These are phyloP conservation scores for Odiellus spinosus DNA, from an alignment of 2,888 invertebrate genomes.

Conservation along the genomic window DNA sequence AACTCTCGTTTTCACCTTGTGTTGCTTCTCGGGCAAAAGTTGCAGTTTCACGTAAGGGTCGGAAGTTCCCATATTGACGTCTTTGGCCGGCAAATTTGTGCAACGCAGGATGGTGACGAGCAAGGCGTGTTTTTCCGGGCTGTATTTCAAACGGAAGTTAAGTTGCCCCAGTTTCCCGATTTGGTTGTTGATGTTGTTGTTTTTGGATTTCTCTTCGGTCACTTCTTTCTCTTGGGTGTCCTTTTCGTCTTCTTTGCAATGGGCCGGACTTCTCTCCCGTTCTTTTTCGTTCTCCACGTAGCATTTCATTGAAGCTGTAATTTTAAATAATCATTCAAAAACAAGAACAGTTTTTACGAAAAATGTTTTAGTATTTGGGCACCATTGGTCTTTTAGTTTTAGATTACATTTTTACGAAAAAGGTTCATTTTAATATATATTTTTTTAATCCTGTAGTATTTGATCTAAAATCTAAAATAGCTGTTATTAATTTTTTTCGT, in stretches of 20 bases:
- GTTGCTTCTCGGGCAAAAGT: slow-evolving; percentile 89
- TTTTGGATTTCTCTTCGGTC: slow-evolving; percentile 38
- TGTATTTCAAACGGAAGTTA: slow-evolving; percentile 65
- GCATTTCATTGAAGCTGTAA: slow-evolving; percentile 29
- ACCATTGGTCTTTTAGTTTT: too few relatives aligned
- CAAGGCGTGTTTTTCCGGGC: slow-evolving; percentile 65
- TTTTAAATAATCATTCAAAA: too few relatives aligned
- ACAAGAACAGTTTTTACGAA: too few relatives aligned
- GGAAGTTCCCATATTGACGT: slow-evolving; percentile 58
- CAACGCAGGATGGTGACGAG: slow-evolving; percentile 84
- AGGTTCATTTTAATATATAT: too few relatives aligned
- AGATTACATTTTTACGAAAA: too few relatives aligned
- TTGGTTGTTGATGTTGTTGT: too few relatives aligned
- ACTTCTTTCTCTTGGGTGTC: slow-evolving; percentile 31
- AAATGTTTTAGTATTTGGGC: too few relatives aligned
- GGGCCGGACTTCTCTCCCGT: slow-evolving; percentile 24
- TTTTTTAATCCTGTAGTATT: too few relatives aligned
- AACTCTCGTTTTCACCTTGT: slow-evolving; percentile 91
- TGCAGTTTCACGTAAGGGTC: slow-evolving; percentile 98
- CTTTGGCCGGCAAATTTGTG: slow-evolving; percentile 68
- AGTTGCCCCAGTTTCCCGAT: slow-evolving; percentile 55
- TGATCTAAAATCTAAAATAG: too few relatives aligned
- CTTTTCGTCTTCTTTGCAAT: slow-evolving; percentile 27
- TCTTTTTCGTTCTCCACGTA: slow-evolving; percentile 40
- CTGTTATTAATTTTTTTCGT: too few relatives aligned